Evolutionary conservation across 2,113 vertebrate genomes (phyloP).

Genomic region (Leuciscus idus): DNA sequence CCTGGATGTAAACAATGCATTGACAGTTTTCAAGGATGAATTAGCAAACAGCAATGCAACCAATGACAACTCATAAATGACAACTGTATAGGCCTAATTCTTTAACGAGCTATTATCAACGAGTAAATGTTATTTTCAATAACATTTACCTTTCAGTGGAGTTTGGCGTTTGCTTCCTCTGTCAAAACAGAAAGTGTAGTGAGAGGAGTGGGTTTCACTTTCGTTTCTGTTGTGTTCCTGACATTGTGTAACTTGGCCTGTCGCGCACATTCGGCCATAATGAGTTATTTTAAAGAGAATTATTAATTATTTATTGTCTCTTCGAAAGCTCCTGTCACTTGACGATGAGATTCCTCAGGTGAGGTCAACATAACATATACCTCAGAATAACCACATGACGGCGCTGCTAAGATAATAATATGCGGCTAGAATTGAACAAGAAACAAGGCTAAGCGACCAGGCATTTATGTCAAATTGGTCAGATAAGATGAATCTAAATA

Average conservation of each 20-base stretch:
- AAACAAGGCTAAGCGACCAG: too few relatives aligned
- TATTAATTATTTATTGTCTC: not conserved
- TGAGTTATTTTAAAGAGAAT: not conserved
- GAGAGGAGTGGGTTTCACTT: conserved; percentile 42
- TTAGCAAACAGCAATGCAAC: not conserved
- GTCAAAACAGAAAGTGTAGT: not conserved
- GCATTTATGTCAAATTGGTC: too few relatives aligned
- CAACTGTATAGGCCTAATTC: not conserved
- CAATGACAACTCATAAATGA: not conserved
- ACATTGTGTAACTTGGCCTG: not conserved
- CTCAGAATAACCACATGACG: not conserved
- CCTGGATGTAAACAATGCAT: not conserved
- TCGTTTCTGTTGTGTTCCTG: conserved; percentile 27
- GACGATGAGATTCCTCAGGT: not conserved
- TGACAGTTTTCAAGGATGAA: not conserved
- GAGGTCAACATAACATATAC: not conserved
- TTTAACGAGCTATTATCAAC: not conserved
- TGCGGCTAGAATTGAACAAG: not conserved
- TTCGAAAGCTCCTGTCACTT: not conserved
- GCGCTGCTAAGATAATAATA: conserved; percentile 1
- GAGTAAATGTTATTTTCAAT: not conserved
- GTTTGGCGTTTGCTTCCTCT: not conserved
- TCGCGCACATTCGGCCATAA: not conserved
- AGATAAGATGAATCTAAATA: too few relatives aligned
- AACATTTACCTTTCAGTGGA: not conserved